Evolutionary conservation across 2,797 vertebrate species (phyloP), one percentile per base, ranked within the genome.

Genomic region (Rhynchotus rufescens): DNA sequence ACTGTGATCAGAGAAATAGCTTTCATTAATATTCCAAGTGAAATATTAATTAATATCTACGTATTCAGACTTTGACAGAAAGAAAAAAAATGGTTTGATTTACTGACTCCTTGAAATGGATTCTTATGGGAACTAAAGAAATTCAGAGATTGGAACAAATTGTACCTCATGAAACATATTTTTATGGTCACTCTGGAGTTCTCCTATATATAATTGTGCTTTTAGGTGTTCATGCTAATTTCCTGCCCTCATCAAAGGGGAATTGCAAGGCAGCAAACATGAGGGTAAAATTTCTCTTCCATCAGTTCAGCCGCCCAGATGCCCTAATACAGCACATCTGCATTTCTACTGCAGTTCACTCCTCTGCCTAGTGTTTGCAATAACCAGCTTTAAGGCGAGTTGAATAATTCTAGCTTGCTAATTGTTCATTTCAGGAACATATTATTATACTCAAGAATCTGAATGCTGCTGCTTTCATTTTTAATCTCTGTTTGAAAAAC

Each of bases 341-440:
- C 40, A 64, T 68, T 89, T 79, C 52, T 92, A 2, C 36, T 73
- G 34, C 42, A 51, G 65, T 40, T 88, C 49, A 40, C 49, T 77
- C 73, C 90, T 86, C 36, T 86, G 59, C 36, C 71, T 47, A 20
- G 10, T n/a, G 15, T 38, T 54, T 81, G 80, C 61, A 81, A 65
- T 3, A 88, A 42, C 36, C 77, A 88, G 67, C 62, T 92, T 38
- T 65, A 92, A 88, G 90, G 80, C 74, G 89, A 61, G 68, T 77
- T 69, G 21, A 44, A 64, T 79, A 93, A 90, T 51, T 90, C 71
- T 26, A 84, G 40, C 52, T 57, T 75, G 78, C 80, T 96, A 90
- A 96, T 96, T 94, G 59, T 45, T 77, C 92, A 84, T 84, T 95
- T 85, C 86, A 51, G 80, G 78, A 74, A 84, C 54, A 15, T 79